phyloP scores from a whole-genome alignment of 2,888 invertebrate species.

The Hipparchia semele region DNA sequence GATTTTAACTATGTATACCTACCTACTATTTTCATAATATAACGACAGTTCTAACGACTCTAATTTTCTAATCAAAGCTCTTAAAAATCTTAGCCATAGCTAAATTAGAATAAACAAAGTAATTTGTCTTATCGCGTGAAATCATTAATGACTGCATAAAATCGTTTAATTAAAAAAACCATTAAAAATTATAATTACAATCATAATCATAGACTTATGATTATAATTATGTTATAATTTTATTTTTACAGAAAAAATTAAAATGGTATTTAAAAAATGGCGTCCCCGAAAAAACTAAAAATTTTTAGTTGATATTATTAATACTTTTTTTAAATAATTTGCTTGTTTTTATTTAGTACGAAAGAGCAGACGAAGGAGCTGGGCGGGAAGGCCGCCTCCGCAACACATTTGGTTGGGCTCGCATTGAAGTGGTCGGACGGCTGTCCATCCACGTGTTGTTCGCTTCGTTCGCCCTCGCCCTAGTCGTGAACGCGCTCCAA shows the following conservation, averaged over 20 bases:
- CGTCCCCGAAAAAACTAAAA: no score
- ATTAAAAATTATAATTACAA: no score
- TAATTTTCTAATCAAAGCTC: no score
- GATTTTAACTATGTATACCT: no score
- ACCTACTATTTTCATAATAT: no score
- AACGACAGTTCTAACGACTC: no score
- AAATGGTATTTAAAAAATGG: no score
- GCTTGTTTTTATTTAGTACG: conserved; percentile 56
- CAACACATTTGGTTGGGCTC: conserved; percentile 96
- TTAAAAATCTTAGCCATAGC: not conserved
- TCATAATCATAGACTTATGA: no score
- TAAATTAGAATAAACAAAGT: not conserved
- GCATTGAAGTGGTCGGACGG: conserved; percentile 93
- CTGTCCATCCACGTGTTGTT: conserved; percentile 92
- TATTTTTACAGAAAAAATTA: no score
- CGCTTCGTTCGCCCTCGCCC: conserved; percentile 91
- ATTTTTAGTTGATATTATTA: no score
- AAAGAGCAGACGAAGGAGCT: conserved; percentile 77
- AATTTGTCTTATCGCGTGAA: conserved; percentile 21
- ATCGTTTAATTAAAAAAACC: not conserved
- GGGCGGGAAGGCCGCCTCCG: conserved; percentile 87
- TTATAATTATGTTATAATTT: no score
- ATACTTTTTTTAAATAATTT: not conserved
- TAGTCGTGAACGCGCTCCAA: conserved; percentile 91
- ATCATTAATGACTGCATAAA: conserved; percentile 8